phyloP scores from a whole-genome alignment of 2,113 vertebrate genomes.

The Panthera tigris region DNA sequence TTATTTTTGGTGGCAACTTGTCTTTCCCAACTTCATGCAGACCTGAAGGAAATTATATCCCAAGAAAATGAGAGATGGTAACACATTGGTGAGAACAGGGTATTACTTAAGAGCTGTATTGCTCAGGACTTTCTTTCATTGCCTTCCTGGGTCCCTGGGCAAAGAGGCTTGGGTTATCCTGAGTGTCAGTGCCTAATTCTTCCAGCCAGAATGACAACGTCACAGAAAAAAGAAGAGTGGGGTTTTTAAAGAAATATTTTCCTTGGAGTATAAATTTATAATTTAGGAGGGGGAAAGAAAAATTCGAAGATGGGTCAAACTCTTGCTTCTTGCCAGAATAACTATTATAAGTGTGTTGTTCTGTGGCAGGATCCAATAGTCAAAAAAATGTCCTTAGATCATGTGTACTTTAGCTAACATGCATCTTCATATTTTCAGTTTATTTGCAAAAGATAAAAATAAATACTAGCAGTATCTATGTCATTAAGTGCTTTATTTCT shows the following conservation, averaged over 20 bases:
- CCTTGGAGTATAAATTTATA: neutral
- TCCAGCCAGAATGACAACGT: neutral
- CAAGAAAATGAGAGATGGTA: neutral
- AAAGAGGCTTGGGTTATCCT: neutral
- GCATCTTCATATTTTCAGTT: neutral
- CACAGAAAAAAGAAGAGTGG: neutral
- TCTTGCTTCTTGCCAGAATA: neutral
- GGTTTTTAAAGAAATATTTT: neutral
- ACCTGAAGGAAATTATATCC: neutral
- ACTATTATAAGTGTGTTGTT: neutral
- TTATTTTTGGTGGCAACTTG: slow-evolving; percentile 17
- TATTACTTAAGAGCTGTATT: neutral
- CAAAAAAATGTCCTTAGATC: neutral
- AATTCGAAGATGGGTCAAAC: neutral
- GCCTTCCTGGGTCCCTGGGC: neutral
- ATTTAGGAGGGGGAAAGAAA: neutral
- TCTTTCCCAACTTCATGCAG: slow-evolving; percentile 4
- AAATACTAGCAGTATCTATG: neutral
- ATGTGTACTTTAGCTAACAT: neutral
- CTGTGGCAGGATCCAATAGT: too few relatives aligned
- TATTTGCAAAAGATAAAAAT: neutral
- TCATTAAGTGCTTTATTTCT: neutral
- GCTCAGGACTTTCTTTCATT: neutral
- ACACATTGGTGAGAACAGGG: neutral
- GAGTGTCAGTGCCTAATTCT: neutral